Percentiles rank a stretch among this genome's conserved stretches.
Evolutionary conservation across 2,888 invertebrate species (phyloP).

Genomic region (Eilema griseolum): DNA sequence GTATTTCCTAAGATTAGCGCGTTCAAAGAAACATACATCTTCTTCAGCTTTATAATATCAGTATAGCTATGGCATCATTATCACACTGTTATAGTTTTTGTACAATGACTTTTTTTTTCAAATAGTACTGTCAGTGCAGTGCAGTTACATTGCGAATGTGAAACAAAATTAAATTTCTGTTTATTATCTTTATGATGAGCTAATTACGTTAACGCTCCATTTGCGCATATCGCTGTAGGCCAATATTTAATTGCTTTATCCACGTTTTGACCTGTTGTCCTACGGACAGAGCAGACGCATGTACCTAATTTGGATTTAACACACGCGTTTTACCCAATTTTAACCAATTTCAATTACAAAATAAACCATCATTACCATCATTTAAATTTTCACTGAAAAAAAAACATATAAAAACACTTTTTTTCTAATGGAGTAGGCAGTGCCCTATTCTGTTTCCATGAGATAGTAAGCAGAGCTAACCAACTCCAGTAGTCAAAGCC

Average conservation of each 20-base stretch:
- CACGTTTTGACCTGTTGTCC: conserved; percentile 38
- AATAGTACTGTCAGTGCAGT: no score
- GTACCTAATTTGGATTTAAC: not conserved
- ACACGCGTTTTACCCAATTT: not conserved
- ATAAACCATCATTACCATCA: no score
- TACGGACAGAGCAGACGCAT: conserved; percentile 13
- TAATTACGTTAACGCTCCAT: conserved; percentile 35
- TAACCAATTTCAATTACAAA: not conserved
- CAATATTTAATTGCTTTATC: conserved; percentile 42
- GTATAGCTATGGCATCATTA: no score
- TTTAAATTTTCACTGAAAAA: no score
- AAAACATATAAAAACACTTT: no score
- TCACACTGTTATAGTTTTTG: no score
- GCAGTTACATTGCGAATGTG: not conserved
- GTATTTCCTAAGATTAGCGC: not conserved
- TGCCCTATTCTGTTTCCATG: not conserved
- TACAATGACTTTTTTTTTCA: no score
- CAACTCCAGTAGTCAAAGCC: not conserved
- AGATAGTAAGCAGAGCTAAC: not conserved
- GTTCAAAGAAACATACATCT: no score
- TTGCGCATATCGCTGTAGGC: conserved; percentile 41
- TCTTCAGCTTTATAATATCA: no score
- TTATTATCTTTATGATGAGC: conserved; percentile 18
- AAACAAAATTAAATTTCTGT: conserved; percentile 28
- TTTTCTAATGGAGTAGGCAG: not conserved